These are phyloP conservation scores for Sciurus vulgaris DNA, from an alignment of 2,797 vertebrate species.

Conservation along the genomic window DNA sequence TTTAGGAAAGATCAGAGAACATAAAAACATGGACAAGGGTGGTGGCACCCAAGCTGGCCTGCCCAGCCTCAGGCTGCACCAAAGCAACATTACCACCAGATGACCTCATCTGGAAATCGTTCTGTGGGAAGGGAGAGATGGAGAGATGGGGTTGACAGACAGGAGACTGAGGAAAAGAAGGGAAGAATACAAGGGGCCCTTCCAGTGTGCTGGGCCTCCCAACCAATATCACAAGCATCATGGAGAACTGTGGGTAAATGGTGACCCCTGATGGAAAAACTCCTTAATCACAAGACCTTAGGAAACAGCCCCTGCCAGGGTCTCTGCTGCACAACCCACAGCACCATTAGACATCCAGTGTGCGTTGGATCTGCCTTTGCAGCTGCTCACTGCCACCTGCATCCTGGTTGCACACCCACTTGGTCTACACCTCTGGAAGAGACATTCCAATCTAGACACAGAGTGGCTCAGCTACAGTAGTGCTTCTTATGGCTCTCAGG, in stretches of 20 bases:
- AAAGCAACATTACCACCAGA: neutral
- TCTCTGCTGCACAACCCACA: neutral
- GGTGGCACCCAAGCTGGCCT: no score
- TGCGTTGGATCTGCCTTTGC: neutral
- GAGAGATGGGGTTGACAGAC: neutral
- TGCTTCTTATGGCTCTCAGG: no score
- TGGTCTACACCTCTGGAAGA: neutral
- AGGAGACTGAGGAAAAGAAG: neutral
- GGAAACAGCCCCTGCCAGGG: neutral
- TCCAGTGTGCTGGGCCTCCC: neutral
- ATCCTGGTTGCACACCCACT: neutral
- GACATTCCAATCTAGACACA: neutral
- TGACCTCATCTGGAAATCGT: neutral
- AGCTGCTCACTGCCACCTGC: neutral
- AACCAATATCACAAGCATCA: rapidly evolving
- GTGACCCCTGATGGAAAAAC: neutral
- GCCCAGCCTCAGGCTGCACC: neutral
- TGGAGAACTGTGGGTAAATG: neutral
- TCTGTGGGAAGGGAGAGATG: neutral
- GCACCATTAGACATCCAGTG: rapidly evolving
- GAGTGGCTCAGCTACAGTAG: neutral
- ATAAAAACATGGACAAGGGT: no score
- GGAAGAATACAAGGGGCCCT: neutral
- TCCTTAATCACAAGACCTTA: neutral
- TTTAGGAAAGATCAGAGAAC: neutral